Conservation (phyloP, 2,113 vertebrate species). For the Vulpes lagopus region DNA sequence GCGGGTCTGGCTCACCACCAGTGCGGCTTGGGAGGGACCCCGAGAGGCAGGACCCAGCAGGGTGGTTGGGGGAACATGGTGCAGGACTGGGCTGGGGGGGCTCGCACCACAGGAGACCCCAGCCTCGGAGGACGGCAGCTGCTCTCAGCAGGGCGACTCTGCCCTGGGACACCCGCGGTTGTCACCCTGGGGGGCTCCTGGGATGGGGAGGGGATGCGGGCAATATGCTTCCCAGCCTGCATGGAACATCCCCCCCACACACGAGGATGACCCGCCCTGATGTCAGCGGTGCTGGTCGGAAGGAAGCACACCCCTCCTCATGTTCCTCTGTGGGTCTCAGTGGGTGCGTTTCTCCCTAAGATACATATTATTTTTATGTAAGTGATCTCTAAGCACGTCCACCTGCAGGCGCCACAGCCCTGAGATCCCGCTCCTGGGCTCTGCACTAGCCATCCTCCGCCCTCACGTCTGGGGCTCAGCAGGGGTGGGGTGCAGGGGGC, state of each 20-base stretch:
- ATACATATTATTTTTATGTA: not conserved
- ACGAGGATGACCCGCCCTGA: too few species aligned
- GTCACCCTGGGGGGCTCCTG: not conserved
- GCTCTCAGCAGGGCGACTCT: not conserved
- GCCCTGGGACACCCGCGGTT: not conserved
- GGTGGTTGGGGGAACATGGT: too few species aligned
- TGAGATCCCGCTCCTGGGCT: not conserved
- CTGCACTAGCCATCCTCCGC: too few species aligned
- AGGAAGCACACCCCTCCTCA: not conserved
- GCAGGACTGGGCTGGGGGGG: not conserved
- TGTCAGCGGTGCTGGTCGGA: not conserved
- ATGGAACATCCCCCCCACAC: accelerated
- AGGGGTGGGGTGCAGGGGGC: not conserved
- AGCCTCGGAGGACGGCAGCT: not conserved
- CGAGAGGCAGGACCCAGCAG: accelerated
- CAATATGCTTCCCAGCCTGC: accelerated
- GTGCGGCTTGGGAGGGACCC: not conserved
- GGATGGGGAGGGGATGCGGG: not conserved
- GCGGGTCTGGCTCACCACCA: not conserved
- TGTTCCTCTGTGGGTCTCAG: not conserved
- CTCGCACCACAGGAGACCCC: not conserved
- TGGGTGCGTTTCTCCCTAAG: not conserved
- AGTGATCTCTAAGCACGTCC: not conserved
- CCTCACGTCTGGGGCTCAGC: not conserved
- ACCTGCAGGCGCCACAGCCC: not conserved